phyloP scores from a whole-genome alignment of 2,888 invertebrate genomes.

The Pseudococcus viburni region DNA sequence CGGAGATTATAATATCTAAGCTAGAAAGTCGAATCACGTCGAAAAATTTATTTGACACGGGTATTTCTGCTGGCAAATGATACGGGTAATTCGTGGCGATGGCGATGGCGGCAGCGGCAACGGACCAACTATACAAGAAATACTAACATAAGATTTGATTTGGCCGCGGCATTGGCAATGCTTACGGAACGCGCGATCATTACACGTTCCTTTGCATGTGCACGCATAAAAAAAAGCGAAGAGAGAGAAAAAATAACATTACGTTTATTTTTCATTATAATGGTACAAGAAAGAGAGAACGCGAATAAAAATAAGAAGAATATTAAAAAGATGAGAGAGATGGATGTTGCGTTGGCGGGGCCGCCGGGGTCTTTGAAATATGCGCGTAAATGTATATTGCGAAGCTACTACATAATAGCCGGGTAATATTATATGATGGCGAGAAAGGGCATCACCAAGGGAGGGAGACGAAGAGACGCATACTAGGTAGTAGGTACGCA shows the following conservation, averaged over 20 bases:
- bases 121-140: background rate
- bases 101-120: background rate
- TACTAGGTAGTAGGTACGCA: background rate
- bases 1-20: background rate
- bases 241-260: background rate
- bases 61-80: slow-evolving; percentile 1
- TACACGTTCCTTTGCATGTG: background rate
- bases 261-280: background rate
- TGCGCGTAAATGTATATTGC: slow-evolving; percentile 18
- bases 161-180: background rate
- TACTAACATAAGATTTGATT: background rate
- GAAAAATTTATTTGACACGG: slow-evolving; percentile 19
- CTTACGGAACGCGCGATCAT: background rate
- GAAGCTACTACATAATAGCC: slow-evolving; percentile 45
- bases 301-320: background rate
- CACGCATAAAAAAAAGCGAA: background rate
- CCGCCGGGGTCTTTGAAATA: background rate
- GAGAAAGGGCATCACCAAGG: background rate
- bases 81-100: background rate
- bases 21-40: slow-evolving; percentile 11
- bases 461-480: background rate
- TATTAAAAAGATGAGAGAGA: background rate
- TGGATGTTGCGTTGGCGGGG: background rate
- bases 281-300: background rate
- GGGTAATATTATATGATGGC: slow-evolving; percentile 15